Evolutionary conservation across 2,888 invertebrate genomes (phyloP).

Genomic region (Chalcosyrphus nemorum): DNA sequence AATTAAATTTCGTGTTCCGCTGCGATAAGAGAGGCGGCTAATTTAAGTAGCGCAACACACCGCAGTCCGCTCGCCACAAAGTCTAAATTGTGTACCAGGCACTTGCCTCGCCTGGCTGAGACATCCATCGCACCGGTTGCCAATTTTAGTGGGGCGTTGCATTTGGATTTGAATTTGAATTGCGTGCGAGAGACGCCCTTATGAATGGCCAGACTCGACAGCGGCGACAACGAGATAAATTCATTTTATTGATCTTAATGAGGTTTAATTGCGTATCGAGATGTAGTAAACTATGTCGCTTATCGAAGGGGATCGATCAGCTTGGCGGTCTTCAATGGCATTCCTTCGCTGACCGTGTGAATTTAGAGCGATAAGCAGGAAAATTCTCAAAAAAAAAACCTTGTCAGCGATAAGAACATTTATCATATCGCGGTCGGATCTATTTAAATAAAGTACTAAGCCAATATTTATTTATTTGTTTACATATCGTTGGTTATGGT

Average conservation of each 20-base stretch:
- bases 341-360: slow-evolving; percentile 22
- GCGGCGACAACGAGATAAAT: not conserved
- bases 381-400: not conserved
- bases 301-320: slow-evolving; percentile 3
- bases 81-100: slow-evolving; percentile 55
- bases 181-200: slow-evolving; percentile 64
- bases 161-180: slow-evolving; percentile 31
- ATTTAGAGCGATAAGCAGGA: slow-evolving; percentile 5
- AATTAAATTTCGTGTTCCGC: slow-evolving; percentile 17
- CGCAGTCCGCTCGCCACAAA: not conserved
- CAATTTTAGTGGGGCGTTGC: slow-evolving; percentile 47
- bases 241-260: slow-evolving; percentile 62
- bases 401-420: slow-evolving; percentile 22
- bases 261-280: slow-evolving; percentile 51
- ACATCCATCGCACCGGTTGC: slow-evolving; percentile 15
- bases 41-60: slow-evolving; percentile 20
- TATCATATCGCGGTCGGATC: slow-evolving; percentile 7
- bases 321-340: not conserved
- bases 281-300: slow-evolving; percentile 4
- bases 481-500: not conserved
- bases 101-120: slow-evolving; percentile 20
- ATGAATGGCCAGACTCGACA: slow-evolving; percentile 14
- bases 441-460: not conserved
- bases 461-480: slow-evolving; percentile 14
- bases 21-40: slow-evolving; percentile 32